A percentile compares a stretch with the other conserved stretches of the same genome.
Conservation (phyloP, 2,113 vertebrate species). For the Thalassoma bifasciatum region DNA sequence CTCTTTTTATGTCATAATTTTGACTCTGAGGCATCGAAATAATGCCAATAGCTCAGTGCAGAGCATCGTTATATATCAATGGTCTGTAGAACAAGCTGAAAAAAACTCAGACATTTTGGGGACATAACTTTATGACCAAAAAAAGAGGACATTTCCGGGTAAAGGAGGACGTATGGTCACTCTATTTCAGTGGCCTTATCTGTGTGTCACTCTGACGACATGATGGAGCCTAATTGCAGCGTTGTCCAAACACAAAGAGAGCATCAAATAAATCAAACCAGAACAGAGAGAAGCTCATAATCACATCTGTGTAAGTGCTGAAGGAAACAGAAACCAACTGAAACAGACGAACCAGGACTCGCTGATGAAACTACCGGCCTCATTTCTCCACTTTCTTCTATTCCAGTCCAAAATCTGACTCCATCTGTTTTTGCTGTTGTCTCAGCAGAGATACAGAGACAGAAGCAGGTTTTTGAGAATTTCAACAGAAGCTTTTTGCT, state of each 20-base stretch:
- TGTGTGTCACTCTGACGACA: neutral
- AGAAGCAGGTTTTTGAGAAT: neutral
- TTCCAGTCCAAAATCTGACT: neutral
- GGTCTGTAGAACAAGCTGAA: no score
- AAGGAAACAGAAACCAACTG: constrained; percentile 9
- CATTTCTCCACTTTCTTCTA: constrained; percentile 1
- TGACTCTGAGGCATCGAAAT: no score
- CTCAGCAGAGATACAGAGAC: neutral
- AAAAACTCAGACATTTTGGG: no score
- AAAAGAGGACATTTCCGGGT: no score
- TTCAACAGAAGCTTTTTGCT: constrained; percentile 6
- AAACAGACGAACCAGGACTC: constrained; percentile 3
- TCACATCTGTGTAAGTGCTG: neutral
- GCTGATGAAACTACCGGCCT: constrained; percentile 4
- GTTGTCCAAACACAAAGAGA: constrained; percentile 21
- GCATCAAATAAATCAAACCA: constrained; percentile 1
- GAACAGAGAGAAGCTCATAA: neutral
- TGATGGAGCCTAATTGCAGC: constrained; percentile 19
- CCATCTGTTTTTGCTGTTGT: constrained; percentile 59
- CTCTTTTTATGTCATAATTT: no score
- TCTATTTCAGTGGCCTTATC: constrained; percentile 4
- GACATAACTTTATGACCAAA: no score
- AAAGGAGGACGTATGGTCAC: no score
- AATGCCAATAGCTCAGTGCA: no score
- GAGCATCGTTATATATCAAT: no score